phyloP scores from a whole-genome alignment of 1,140 invertebrate species.

The Panagrolaimus sp. region DNA sequence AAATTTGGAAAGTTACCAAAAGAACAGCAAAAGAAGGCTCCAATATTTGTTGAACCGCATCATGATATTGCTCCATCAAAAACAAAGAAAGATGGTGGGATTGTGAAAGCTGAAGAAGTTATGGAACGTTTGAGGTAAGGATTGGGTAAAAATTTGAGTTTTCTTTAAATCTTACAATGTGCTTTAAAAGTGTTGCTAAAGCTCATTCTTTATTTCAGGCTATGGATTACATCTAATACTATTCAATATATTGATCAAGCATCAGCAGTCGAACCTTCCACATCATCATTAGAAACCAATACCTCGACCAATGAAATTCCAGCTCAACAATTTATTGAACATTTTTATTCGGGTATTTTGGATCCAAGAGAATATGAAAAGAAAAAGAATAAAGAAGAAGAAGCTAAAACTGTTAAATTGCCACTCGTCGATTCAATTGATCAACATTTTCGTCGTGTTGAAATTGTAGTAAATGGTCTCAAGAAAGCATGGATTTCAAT shows the following conservation, averaged over 20 bases:
- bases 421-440: not conserved
- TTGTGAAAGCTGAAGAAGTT: not conserved
- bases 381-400: not conserved
- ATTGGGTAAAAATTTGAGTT: no score
- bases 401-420: not conserved
- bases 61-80: not conserved
- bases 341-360: not conserved
- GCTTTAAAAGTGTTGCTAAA: no score
- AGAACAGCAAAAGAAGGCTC: not conserved
- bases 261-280: no score
- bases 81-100: not conserved
- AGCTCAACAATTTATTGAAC: not conserved
- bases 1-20: not conserved
- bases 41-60: not conserved
- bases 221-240: no score
- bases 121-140: not conserved
- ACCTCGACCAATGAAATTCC: no score
- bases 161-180: no score
- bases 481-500: not conserved
- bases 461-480: not conserved
- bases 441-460: constrained; percentile 10
- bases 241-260: no score
- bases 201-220: no score
- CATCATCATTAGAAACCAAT: no score
- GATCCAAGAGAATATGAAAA: not conserved